Conservation (phyloP, 1,140 invertebrate species). For the Akabosia matsudoensis region DNA sequence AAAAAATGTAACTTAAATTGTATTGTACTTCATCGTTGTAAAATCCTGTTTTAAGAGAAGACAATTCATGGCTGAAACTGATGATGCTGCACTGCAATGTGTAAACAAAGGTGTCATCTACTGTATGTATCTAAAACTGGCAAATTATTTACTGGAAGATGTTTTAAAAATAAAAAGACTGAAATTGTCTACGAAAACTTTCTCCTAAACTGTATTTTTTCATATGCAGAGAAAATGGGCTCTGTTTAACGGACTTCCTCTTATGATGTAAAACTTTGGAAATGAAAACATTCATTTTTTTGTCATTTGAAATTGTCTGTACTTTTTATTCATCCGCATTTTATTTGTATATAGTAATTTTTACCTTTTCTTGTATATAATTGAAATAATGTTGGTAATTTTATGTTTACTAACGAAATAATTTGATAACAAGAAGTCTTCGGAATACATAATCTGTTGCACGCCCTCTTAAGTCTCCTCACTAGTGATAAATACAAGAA, state of each 20-base stretch:
- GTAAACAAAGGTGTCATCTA: no score
- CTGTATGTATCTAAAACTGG: no score
- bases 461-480: not conserved
- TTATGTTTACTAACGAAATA: not conserved
- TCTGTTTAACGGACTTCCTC: no score
- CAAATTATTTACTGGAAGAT: not conserved
- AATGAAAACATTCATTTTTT: not conserved
- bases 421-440: slow-evolving; percentile 18
- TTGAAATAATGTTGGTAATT: not conserved
- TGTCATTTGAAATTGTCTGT: not conserved
- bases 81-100: no score
- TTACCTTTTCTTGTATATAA: not conserved
- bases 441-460: slow-evolving; percentile 20
- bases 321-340: no score
- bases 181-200: not conserved
- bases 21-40: no score
- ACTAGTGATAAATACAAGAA: not conserved
- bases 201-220: no score
- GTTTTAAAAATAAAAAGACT: slow-evolving; percentile 15
- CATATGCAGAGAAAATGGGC: no score
- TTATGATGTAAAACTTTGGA: not conserved
- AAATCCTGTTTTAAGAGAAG: no score
- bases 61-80: no score
- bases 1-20: no score
- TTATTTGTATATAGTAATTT: not conserved